Evolutionary conservation across 2,797 vertebrate species (phyloP).

Genomic region (Alosa sapidissima): DNA sequence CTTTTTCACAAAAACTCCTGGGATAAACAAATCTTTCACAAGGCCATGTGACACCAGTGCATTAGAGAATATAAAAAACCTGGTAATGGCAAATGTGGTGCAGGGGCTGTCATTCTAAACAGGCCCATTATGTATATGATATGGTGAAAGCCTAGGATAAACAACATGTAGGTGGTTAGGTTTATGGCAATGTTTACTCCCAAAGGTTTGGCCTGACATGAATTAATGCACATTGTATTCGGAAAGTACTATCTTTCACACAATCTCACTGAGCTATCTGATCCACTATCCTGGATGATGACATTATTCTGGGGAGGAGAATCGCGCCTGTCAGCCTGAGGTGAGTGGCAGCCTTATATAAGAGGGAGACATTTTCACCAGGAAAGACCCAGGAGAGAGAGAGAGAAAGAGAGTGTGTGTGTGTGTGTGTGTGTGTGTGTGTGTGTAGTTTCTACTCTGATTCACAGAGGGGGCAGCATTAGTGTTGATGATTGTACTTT

Average conservation of each 20-base stretch:
- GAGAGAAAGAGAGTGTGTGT: background rate
- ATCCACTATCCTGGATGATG: background rate
- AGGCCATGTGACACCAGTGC: background rate
- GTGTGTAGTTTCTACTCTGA: background rate
- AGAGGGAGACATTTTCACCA: background rate
- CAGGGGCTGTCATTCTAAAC: background rate
- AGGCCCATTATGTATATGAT: background rate
- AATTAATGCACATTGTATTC: background rate
- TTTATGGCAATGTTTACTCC: background rate
- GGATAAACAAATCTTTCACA: slow-evolving; percentile 19
- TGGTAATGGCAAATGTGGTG: background rate
- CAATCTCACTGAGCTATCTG: background rate
- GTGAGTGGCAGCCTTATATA: background rate
- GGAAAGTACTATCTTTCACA: background rate
- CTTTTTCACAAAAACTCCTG: background rate
- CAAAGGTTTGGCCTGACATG: background rate
- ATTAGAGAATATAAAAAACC: slow-evolving; percentile 7
- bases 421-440: slow-evolving; percentile 4
- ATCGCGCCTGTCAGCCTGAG: background rate
- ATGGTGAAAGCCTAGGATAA: background rate
- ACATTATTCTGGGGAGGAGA: background rate
- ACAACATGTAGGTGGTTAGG: background rate
- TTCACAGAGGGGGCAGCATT: background rate
- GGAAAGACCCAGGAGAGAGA: background rate
- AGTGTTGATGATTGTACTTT: background rate